Conservation (phyloP, 2,113 vertebrate genomes). For the Rhagologus leucostigma region DNA sequence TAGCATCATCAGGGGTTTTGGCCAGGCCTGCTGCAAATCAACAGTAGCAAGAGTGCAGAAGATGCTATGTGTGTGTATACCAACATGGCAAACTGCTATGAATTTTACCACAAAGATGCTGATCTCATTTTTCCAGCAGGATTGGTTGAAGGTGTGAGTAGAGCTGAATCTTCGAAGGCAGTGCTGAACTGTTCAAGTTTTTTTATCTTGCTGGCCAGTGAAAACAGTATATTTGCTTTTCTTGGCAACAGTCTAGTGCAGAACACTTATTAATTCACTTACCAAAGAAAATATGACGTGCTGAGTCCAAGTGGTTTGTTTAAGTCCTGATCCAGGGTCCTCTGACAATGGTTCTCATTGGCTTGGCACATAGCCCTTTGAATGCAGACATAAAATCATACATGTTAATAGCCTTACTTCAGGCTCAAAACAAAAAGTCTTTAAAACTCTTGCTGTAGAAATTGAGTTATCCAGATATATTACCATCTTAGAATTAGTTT, state of each 20-base stretch:
- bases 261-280: constrained; percentile 6
- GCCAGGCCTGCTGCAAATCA: neutral
- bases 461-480: neutral
- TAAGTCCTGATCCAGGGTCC: neutral
- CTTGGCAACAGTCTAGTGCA: neutral
- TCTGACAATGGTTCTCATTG: neutral
- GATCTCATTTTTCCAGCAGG: neutral
- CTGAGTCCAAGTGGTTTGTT: neutral
- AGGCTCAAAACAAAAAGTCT: neutral
- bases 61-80: neutral
- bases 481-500: neutral
- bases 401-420: neutral
- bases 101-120: neutral
- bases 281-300: neutral
- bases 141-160: neutral
- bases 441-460: neutral
- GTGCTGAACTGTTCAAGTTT: neutral
- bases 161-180: neutral
- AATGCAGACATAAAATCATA: neutral
- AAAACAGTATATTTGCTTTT: constrained; percentile 1
- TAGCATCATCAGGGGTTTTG: neutral
- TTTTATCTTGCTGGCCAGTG: neutral
- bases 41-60: neutral
- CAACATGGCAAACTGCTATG: neutral
- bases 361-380: neutral